Evolutionary conservation across 2,113 vertebrate species (phyloP).

Genomic region (Callipepla californica): DNA sequence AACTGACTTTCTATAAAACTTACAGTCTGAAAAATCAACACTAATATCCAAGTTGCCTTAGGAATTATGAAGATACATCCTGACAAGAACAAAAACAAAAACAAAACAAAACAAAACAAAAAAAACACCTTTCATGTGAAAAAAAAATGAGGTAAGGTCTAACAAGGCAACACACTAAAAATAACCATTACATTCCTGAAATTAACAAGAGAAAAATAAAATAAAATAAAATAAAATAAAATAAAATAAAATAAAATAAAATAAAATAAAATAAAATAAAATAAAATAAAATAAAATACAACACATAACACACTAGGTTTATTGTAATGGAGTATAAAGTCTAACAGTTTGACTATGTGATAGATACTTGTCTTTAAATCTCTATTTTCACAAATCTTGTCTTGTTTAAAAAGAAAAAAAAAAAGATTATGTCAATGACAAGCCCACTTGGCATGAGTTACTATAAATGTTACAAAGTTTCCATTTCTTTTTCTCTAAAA

Average conservation of each 20-base stretch:
- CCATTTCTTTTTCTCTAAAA: neutral
- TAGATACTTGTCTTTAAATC: neutral
- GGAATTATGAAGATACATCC: neutral
- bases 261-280: neutral
- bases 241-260: neutral
- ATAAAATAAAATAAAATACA: neutral
- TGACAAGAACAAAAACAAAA: neutral
- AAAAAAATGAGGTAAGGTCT: neutral
- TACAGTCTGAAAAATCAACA: neutral
- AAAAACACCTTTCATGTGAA: neutral
- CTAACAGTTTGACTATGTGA: neutral
- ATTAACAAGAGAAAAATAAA: neutral
- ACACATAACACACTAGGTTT: neutral
- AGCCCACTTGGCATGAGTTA: neutral
- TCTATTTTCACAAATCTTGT: neutral
- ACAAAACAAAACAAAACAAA: neutral
- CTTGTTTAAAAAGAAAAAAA: neutral
- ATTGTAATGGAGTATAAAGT: neutral
- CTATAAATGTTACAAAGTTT: conserved; percentile 36
- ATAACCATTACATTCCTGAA: neutral
- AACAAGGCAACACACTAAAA: neutral
- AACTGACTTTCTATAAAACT: neutral
- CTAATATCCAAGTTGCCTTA: neutral
- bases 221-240: too few species aligned
- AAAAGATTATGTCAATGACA: neutral